These are phyloP conservation scores for Drosophila colorata DNA, from an alignment of 2,888 invertebrate species.

Conservation along the genomic window DNA sequence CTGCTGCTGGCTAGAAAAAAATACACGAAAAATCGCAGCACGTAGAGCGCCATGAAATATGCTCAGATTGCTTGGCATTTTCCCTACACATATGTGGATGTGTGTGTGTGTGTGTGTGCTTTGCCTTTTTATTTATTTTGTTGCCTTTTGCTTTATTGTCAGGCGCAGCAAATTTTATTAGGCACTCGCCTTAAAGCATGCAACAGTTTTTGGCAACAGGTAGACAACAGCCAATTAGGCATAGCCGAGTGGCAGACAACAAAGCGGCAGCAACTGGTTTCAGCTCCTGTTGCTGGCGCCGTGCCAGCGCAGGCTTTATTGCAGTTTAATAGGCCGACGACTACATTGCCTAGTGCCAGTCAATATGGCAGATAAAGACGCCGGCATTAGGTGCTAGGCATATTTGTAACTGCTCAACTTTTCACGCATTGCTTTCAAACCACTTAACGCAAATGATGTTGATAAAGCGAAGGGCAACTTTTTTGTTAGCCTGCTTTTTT, in stretches of 20 bases:
- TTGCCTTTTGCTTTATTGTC: slow-evolving; percentile 56
- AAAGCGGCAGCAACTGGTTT: slow-evolving; percentile 30
- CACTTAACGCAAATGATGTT: slow-evolving; percentile 81
- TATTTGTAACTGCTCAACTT: slow-evolving; percentile 69
- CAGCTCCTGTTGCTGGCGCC: slow-evolving; percentile 44
- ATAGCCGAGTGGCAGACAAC: slow-evolving; percentile 29
- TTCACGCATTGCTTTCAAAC: slow-evolving; percentile 67
- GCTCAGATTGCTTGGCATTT: slow-evolving; percentile 53
- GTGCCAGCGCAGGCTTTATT: slow-evolving; percentile 61
- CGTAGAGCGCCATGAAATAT: slow-evolving; percentile 58
- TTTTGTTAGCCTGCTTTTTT: slow-evolving; percentile 17
- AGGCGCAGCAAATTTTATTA: slow-evolving; percentile 72
- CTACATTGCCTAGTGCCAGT: slow-evolving; percentile 26
- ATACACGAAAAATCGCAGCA: slow-evolving; percentile 57
- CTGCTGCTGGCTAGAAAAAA: slow-evolving; percentile 21
- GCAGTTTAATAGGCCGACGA: slow-evolving; percentile 69
- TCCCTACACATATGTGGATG: slow-evolving; percentile 4
- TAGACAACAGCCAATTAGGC: slow-evolving; percentile 59
- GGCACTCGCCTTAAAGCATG: slow-evolving; percentile 69
- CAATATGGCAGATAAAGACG: slow-evolving; percentile 49
- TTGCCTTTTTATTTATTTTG: slow-evolving; percentile 61
- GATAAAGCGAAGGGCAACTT: slow-evolving; percentile 69
- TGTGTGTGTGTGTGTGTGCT: slow-evolving; percentile 4
- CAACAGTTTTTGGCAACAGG: slow-evolving; percentile 73
- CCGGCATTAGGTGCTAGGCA: slow-evolving; percentile 52